Percentiles rank a stretch among this genome's conserved stretches.
These are phyloP conservation scores for Leptopilina drosophilae DNA, from an alignment of 2,888 invertebrate genomes.

Conservation along the genomic window DNA sequence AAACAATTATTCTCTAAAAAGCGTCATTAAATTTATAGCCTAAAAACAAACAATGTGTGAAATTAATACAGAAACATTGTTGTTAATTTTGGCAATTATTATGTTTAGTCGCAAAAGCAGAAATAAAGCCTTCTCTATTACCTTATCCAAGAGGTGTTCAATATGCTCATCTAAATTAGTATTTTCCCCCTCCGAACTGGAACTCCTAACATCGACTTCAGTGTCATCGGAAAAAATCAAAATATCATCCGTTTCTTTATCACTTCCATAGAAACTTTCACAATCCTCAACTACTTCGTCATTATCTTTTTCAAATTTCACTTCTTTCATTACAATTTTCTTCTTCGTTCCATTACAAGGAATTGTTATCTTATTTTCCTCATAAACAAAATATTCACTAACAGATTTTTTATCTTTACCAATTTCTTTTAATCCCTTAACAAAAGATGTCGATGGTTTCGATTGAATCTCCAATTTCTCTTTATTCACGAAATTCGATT, in stretches of 20 bases:
- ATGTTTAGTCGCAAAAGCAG: slow-evolving; percentile 10
- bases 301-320: slow-evolving; percentile 41
- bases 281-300: slow-evolving; percentile 74
- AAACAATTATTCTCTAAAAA: no score
- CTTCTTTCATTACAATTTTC: slow-evolving; percentile 50
- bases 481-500: neutral
- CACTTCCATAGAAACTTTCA: slow-evolving; percentile 81
- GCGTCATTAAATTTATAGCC: neutral
- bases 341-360: slow-evolving; percentile 75
- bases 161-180: slow-evolving; percentile 66
- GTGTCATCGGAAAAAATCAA: slow-evolving; percentile 82
- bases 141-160: slow-evolving; percentile 73
- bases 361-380: slow-evolving; percentile 68
- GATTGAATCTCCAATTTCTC: neutral
- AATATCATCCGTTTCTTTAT: slow-evolving; percentile 81
- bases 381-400: slow-evolving; percentile 72
- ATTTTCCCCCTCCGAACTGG: slow-evolving; percentile 75
- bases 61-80: neutral
- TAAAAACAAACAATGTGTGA: neutral
- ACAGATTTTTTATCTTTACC: slow-evolving; percentile 60
- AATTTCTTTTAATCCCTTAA: neutral
- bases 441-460: neutral
- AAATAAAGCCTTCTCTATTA: slow-evolving; percentile 55
- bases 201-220: slow-evolving; percentile 77
- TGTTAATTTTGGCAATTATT: neutral